Conservation (phyloP, 1,140 invertebrate species). For the Luehdorfia chinensis region DNA sequence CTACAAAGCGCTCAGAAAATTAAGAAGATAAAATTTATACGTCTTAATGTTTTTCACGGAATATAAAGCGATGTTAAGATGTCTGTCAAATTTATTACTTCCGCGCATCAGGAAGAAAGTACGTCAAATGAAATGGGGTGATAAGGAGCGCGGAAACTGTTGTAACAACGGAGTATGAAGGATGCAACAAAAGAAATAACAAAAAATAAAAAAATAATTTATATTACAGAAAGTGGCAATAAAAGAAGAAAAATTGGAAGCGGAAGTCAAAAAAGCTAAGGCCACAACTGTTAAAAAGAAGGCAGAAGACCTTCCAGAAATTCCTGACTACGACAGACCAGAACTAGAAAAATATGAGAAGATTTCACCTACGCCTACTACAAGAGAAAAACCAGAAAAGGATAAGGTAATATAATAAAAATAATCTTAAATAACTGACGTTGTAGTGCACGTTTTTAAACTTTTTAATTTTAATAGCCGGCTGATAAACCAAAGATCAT, state of each 20-base stretch:
- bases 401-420: slow-evolving; percentile 35
- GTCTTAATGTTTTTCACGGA: no score
- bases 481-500: slow-evolving; percentile 78
- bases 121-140: no score
- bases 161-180: no score
- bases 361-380: slow-evolving; percentile 51
- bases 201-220: slow-evolving; percentile 10
- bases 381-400: slow-evolving; percentile 65
- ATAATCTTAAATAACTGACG: no score
- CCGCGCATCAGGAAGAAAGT: no score
- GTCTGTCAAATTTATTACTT: no score
- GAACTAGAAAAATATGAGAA: slow-evolving; percentile 79
- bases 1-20: no score
- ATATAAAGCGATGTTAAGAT: no score
- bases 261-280: slow-evolving; percentile 67
- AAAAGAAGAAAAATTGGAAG: slow-evolving; percentile 62
- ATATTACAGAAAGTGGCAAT: slow-evolving; percentile 65
- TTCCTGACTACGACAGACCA: slow-evolving; percentile 82
- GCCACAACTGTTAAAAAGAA: slow-evolving; percentile 61
- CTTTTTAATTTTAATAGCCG: slow-evolving; percentile 35
- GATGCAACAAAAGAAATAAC: no score
- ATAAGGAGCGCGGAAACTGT: no score
- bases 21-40: no score
- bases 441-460: no score
- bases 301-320: slow-evolving; percentile 85